phyloP scores from a whole-genome alignment of 2,113 vertebrate genomes.

The Polypterus bichir region DNA sequence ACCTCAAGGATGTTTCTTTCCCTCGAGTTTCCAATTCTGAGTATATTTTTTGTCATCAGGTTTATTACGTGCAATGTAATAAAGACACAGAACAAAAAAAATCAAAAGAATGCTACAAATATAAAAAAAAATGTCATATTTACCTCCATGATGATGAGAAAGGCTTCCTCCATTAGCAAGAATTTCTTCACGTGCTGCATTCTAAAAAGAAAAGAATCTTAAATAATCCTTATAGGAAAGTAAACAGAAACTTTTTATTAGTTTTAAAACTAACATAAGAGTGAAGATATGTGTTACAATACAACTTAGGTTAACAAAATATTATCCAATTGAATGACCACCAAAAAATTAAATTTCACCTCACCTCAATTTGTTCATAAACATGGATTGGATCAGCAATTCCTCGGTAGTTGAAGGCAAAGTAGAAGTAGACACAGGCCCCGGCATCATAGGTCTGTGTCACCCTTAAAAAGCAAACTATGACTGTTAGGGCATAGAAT shows the following conservation, averaged over 20 bases:
- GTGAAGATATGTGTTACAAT: too few species aligned
- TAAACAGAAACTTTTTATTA: too few species aligned
- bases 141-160: conserved; percentile 98
- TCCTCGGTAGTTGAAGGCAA: conserved; percentile 98
- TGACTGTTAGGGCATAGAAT: conserved; percentile 26
- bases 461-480: conserved; percentile 59
- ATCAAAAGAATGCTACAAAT: too few species aligned
- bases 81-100: too few species aligned
- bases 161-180: conserved; percentile 94
- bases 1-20: too few species aligned
- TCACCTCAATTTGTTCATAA: conserved; percentile 93
- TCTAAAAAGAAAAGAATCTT: conserved; percentile 49
- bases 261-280: too few species aligned
- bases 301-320: too few species aligned
- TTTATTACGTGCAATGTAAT: too few species aligned
- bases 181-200: conserved; percentile 90
- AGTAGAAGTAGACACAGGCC: conserved; percentile 97
- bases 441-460: conserved; percentile 92
- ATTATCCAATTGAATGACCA: too few species aligned
- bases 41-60: too few species aligned
- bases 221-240: conserved; percentile 9
- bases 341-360: neutral
- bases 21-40: too few species aligned
- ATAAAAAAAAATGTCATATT: neutral
- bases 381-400: conserved; percentile 81